These are phyloP conservation scores for Puma concolor DNA, from an alignment of 2,113 vertebrate species.

Conservation along the genomic window DNA sequence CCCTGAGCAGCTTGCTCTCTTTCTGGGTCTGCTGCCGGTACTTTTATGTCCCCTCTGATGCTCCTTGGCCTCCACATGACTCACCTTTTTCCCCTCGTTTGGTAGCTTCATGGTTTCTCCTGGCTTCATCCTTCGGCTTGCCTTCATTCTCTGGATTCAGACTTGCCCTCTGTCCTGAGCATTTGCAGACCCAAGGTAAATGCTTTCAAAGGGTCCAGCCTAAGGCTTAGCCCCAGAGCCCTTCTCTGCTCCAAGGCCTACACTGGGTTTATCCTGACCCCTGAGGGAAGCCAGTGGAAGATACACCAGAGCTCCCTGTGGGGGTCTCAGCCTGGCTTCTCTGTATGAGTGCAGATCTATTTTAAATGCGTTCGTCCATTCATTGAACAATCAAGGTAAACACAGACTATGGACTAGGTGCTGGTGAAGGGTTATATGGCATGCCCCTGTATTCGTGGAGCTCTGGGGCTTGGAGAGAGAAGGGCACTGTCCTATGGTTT, in stretches of 20 bases:
- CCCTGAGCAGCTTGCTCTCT: not conserved
- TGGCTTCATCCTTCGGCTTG: not conserved
- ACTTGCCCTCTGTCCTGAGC: not conserved
- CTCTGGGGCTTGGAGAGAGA: not conserved
- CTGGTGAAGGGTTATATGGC: not conserved
- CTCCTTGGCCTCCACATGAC: not conserved
- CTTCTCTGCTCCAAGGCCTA: not conserved
- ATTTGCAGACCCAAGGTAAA: not conserved
- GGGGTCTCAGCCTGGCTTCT: not conserved
- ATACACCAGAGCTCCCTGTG: too few species aligned
- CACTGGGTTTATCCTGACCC: not conserved
- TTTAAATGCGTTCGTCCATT: not conserved
- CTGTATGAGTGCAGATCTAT: not conserved
- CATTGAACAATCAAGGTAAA: not conserved
- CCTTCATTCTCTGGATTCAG: not conserved
- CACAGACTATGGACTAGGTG: not conserved
- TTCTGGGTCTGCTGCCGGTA: not conserved
- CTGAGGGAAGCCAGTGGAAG: not conserved
- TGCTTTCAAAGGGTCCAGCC: not conserved
- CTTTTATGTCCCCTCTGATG: not conserved
- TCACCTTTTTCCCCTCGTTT: not conserved
- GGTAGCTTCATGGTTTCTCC: not conserved
- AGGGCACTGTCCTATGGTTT: not conserved
- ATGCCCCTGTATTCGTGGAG: not conserved
- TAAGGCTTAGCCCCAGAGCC: not conserved